phyloP scores from a whole-genome alignment of 2,113 vertebrate species.

The Grammomys surdaster region DNA sequence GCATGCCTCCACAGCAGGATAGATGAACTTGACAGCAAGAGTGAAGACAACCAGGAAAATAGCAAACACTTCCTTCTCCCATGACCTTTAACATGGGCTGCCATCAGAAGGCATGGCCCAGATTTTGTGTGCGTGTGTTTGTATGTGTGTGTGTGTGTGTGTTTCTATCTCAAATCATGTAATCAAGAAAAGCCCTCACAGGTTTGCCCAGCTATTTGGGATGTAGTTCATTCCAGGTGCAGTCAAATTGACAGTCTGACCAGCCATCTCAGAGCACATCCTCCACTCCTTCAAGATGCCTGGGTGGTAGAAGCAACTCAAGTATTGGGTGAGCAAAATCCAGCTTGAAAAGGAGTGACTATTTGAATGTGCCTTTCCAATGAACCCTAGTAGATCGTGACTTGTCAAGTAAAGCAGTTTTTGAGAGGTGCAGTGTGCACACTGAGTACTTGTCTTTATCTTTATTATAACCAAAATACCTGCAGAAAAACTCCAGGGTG shows the following conservation, averaged over 20 bases:
- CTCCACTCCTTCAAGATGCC: background rate
- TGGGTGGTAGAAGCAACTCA: background rate
- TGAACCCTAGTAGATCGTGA: background rate
- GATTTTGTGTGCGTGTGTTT: background rate
- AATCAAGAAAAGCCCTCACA: background rate
- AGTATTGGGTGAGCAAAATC: background rate
- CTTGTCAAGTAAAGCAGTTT: background rate
- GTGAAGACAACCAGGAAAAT: background rate
- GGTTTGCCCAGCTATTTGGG: background rate
- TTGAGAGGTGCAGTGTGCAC: background rate
- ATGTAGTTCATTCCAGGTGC: background rate
- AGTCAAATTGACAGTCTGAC: background rate
- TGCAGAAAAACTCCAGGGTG: background rate
- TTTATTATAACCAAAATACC: background rate
- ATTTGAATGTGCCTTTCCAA: background rate
- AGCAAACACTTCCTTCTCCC: background rate
- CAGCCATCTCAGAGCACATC: too few species aligned
- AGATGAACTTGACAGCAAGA: background rate
- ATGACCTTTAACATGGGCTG: background rate
- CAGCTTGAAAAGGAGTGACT: background rate
- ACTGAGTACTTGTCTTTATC: background rate
- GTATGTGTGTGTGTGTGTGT: background rate
- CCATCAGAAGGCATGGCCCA: background rate
- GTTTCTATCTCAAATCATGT: background rate
- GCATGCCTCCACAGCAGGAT: background rate